A percentile compares a stretch with the other conserved stretches of the same genome.
These are phyloP conservation scores for Thysanoteuthis rhombus DNA, from an alignment of 2,888 invertebrate genomes.

Conservation along the genomic window DNA sequence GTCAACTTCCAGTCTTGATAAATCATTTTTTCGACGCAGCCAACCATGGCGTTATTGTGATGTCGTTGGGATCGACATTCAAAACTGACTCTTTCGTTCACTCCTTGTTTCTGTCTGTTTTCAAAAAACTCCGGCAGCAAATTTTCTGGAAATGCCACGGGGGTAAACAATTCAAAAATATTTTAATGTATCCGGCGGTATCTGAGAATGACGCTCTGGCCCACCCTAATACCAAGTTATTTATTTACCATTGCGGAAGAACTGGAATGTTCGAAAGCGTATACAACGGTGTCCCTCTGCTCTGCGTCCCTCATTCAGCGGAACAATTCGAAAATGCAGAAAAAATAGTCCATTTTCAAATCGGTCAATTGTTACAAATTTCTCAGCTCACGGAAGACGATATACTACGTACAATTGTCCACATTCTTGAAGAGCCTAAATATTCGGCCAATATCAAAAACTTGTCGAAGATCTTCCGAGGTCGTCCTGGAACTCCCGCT, in stretches of 20 bases:
- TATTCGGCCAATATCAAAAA: conserved; percentile 24
- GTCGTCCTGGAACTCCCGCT: conserved; percentile 26
- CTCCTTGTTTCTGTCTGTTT: conserved; percentile 36
- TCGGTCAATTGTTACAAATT: background rate
- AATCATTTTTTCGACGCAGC: conserved; percentile 35
- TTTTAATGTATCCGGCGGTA: conserved; percentile 34
- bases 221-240: conserved; percentile 38
- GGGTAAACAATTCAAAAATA: conserved; percentile 23
- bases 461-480: conserved; percentile 20
- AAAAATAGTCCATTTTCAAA: background rate
- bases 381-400: background rate
- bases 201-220: conserved; percentile 42
- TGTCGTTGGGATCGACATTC: conserved; percentile 39
- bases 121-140: conserved; percentile 27
- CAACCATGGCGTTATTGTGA: conserved; percentile 38
- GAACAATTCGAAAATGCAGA: conserved; percentile 42
- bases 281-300: conserved; percentile 44
- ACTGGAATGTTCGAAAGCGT: conserved; percentile 45
- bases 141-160: background rate
- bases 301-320: conserved; percentile 39
- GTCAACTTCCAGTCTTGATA: conserved; percentile 34
- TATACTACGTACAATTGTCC: background rate
- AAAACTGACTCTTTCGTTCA: conserved; percentile 32
- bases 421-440: background rate
- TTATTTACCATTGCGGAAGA: conserved; percentile 44